phyloP scores from a whole-genome alignment of 1,140 invertebrate species.

The Tetraneura akinire region DNA sequence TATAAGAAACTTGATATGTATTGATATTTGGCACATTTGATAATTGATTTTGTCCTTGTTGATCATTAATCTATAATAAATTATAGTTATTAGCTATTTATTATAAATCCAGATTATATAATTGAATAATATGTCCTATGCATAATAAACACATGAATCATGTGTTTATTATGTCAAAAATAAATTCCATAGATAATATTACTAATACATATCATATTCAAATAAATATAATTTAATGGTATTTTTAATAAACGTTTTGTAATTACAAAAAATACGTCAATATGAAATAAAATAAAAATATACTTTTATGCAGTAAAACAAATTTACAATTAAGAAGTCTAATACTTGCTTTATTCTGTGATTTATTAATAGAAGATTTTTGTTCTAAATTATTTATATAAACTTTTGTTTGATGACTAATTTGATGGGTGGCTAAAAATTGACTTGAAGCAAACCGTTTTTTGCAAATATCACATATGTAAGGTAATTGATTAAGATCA shows the following conservation, averaged over 20 bases:
- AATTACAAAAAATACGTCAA: no score
- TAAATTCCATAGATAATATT: no score
- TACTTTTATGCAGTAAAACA: neutral
- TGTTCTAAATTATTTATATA: neutral
- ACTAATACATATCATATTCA: no score
- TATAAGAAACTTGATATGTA: conserved; percentile 36
- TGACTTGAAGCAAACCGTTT: conserved; percentile 63
- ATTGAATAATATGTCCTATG: no score
- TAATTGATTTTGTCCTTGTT: conserved; percentile 9
- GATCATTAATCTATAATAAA: conserved; percentile 9
- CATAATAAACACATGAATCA: no score
- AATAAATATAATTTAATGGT: no score
- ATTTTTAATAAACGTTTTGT: no score
- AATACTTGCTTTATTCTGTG: conserved; percentile 1
- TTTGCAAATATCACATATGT: conserved; percentile 56
- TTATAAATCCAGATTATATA: no score
- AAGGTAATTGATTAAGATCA: conserved; percentile 52
- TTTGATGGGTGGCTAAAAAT: conserved; percentile 62
- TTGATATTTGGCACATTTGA: conserved; percentile 37
- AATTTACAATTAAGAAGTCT: neutral
- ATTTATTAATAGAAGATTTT: neutral
- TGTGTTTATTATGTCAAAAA: no score
- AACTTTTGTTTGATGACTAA: conserved; percentile 59
- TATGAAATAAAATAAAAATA: no score
- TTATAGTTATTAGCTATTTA: no score